phyloP scores from a whole-genome alignment of 2,113 vertebrate genomes.

The Notechis scutatus region DNA sequence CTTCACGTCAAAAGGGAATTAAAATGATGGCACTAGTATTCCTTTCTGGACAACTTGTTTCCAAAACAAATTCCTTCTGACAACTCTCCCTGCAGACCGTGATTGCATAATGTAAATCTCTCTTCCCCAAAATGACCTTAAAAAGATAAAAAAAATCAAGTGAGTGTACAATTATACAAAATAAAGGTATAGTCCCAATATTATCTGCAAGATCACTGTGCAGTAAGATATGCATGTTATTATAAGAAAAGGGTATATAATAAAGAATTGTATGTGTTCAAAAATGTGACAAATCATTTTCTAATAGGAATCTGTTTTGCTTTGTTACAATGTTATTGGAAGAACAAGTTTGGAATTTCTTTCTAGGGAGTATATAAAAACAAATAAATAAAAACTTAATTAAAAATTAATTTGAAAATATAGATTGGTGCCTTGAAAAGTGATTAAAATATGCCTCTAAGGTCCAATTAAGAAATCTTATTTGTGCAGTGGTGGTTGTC shows the following conservation, averaged over 20 bases:
- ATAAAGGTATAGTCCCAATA: not conserved
- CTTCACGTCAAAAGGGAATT: not conserved
- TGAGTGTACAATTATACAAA: not conserved
- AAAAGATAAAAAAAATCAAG: not conserved
- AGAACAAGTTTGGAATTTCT: conserved; percentile 2
- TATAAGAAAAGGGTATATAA: not conserved
- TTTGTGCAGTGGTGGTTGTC: not conserved
- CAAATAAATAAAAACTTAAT: conserved; percentile 20
- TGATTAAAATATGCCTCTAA: conserved; percentile 19
- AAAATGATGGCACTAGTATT: not conserved
- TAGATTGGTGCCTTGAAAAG: conserved; percentile 15
- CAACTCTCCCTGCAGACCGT: not conserved
- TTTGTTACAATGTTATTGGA: conserved; percentile 8
- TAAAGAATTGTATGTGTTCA: not conserved
- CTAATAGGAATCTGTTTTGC: not conserved
- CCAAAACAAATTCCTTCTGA: not conserved
- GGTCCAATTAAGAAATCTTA: conserved; percentile 3
- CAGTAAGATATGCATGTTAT: not conserved
- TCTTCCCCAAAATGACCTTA: not conserved
- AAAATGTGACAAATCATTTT: not conserved
- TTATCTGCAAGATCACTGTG: not conserved
- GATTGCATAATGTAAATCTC: not conserved
- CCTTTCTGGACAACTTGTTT: not conserved
- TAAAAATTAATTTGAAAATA: conserved; percentile 26
- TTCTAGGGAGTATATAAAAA: not conserved